Base-by-base conservation (phyloP, 1,140 invertebrate genomes). In the Aphidius gifuensis region DNA sequence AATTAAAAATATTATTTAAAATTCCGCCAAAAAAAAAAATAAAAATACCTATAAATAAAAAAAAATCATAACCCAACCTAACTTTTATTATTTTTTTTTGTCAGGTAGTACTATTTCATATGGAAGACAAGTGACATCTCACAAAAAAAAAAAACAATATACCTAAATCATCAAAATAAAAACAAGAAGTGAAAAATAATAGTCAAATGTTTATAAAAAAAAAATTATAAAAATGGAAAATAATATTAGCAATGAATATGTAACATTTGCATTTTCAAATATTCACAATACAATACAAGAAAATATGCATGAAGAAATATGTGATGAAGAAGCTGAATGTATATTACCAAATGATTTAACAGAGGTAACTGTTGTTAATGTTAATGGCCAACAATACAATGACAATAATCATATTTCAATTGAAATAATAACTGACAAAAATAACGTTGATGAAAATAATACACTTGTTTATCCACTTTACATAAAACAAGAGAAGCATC, bases 251-350 rank as follows among this genome's bases (percentile, higher is more conserved):
- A 77, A 80, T 5, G 73, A 78, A 3, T 80, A 74, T 42, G 71
- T 79, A 9, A 67, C 72, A 8, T 78, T 77, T 69, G 66, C 77
- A 0, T 68, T 78, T 4, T 48, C 66, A 7, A 70, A 61, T 4
- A 64, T 78, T 4, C 71, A 78, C 32, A 73, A 72, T 49, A 67
- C 58, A 16, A 68, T 75, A 6, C 73, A 74, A 46, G 69, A 74
- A 42, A 73, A 70, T 44, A 70, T 74, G 0, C 72, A 76, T n/a
- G 74, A 80, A 53, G 76, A 79, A 39, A 74, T 78, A 58, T 78
- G 73, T 21, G 23, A 32, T 32, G 77, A 79, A 51, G 71, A 74
- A 2, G 54, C 69, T 9, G 76, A 79, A 11, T 72, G 69, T 9
- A 66, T 71, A 16, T 58, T 77, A 5, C 64, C 69, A 50, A 70